Conservation (phyloP, 2,888 invertebrate genomes). For the Nomada flava region DNA sequence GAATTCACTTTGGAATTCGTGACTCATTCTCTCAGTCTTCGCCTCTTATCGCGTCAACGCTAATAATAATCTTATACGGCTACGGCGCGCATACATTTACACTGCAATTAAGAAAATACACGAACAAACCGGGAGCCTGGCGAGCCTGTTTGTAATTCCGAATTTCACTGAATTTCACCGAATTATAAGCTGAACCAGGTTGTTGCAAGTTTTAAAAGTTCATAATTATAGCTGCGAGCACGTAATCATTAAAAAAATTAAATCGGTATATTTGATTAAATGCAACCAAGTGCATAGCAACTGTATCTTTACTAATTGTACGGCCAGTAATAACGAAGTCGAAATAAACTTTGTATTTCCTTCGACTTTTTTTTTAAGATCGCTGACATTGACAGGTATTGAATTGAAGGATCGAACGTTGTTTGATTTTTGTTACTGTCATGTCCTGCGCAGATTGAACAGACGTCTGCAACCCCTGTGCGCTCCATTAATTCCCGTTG, state of each 20-base stretch:
- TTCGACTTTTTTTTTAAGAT: not conserved
- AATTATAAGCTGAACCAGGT: too few relatives aligned
- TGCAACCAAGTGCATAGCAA: too few relatives aligned
- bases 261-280: too few relatives aligned
- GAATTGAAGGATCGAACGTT: slow-evolving; percentile 52
- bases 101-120: slow-evolving; percentile 29
- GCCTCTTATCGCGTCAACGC: not conserved
- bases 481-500: slow-evolving; percentile 65
- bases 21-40: not conserved
- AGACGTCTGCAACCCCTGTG: slow-evolving; percentile 43
- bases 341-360: not conserved
- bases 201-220: too few relatives aligned
- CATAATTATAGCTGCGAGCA: too few relatives aligned
- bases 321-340: not conserved
- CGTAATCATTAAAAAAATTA: too few relatives aligned
- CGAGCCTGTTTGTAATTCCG: too few relatives aligned
- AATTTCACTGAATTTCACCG: too few relatives aligned
- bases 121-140: not conserved
- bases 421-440: slow-evolving; percentile 71
- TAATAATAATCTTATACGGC: slow-evolving; percentile 33
- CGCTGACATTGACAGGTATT: slow-evolving; percentile 46
- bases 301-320: too few relatives aligned
- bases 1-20: slow-evolving; percentile 31
- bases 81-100: slow-evolving; percentile 26
- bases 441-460: slow-evolving; percentile 57